These are phyloP conservation scores for Brachylomia viminalis DNA, from an alignment of 2,888 invertebrate species.

Conservation along the genomic window DNA sequence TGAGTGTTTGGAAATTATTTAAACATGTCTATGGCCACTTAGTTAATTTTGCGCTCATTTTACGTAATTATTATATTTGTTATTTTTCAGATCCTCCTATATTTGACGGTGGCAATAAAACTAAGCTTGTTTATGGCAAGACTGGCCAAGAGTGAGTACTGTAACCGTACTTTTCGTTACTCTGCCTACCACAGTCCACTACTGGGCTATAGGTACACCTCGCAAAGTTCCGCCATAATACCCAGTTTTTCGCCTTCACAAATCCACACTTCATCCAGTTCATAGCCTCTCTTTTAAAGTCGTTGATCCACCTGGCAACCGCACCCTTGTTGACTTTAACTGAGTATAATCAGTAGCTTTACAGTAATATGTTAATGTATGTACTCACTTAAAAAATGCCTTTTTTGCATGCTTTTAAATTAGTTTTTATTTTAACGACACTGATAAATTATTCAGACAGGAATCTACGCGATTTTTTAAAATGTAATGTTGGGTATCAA, in stretches of 20 bases:
- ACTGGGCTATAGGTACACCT: neutral
- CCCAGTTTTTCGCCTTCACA: neutral
- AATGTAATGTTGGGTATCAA: no score
- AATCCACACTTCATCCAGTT: neutral
- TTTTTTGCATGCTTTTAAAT: neutral
- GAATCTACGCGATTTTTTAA: no score
- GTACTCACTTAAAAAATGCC: neutral
- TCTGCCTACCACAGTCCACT: no score
- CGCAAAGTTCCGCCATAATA: neutral
- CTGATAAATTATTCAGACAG: no score
- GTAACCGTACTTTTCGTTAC: neutral
- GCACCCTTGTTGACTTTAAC: neutral
- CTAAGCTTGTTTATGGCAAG: constrained; percentile 73
- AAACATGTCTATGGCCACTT: no score
- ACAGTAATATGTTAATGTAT: neutral
- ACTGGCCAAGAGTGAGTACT: constrained; percentile 76
- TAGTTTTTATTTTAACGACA: neutral
- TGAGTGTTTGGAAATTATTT: constrained; percentile 70
- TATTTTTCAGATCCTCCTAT: constrained; percentile 79
- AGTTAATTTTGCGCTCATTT: neutral
- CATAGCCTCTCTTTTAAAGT: neutral
- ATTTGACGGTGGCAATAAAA: constrained; percentile 74
- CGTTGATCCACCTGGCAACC: neutral
- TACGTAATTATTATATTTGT: neutral
- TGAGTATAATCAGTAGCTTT: neutral